phyloP scores from a whole-genome alignment of 2,888 invertebrate species.

The Acleris emargana region DNA sequence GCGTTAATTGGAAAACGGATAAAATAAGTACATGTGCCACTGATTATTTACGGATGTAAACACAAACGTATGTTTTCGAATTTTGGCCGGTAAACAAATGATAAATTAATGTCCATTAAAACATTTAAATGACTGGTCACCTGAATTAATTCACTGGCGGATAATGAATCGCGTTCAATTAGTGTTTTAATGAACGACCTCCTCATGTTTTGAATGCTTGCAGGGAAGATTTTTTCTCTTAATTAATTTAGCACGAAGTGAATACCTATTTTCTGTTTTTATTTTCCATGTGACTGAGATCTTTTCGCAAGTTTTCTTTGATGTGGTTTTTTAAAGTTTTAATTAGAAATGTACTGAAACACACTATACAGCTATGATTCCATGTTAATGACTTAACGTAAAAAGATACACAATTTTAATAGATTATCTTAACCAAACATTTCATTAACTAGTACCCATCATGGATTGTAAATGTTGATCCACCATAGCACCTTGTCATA shows the following conservation, averaged over 20 bases:
- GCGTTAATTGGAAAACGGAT: constrained; percentile 8
- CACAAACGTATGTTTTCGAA: constrained; percentile 9
- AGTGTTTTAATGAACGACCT: constrained; percentile 55
- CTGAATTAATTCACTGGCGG: constrained; percentile 54
- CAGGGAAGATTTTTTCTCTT: constrained; percentile 29
- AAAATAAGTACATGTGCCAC: neutral
- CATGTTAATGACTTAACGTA: too few relatives aligned
- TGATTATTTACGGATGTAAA: constrained; percentile 18
- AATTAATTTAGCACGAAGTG: constrained; percentile 33
- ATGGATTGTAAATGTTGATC: too few relatives aligned
- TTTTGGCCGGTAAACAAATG: constrained; percentile 33
- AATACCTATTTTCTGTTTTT: constrained; percentile 30
- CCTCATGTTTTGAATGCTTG: constrained; percentile 41
- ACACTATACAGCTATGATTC: too few relatives aligned
- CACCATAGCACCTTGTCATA: too few relatives aligned
- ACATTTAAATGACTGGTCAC: constrained; percentile 46
- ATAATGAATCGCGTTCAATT: constrained; percentile 64
- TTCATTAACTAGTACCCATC: too few relatives aligned
- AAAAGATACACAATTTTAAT: too few relatives aligned
- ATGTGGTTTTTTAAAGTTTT: too few relatives aligned
- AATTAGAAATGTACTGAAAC: too few relatives aligned
- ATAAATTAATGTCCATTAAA: constrained; percentile 45
- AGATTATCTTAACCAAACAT: too few relatives aligned
- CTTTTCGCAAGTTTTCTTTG: neutral
- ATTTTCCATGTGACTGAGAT: constrained; percentile 6